Evolutionary conservation across 2,797 vertebrate species (phyloP).

Genomic region (Heterohyrax brucei): DNA sequence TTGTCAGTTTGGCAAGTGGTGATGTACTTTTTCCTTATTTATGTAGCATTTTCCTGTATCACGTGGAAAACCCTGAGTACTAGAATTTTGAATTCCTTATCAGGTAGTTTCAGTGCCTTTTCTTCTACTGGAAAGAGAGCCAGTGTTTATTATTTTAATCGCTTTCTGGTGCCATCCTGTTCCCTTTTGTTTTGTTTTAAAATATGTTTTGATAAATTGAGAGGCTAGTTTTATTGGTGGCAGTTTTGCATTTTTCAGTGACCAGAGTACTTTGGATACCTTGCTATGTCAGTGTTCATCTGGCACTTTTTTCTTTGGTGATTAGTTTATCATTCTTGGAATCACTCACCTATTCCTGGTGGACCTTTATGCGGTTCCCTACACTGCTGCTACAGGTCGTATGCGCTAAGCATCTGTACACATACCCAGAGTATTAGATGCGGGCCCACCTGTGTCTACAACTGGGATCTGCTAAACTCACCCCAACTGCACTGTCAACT

Average conservation of each 20-base stretch:
- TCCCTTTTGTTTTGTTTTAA: no score
- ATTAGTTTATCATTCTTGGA: not conserved
- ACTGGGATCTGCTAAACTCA: not conserved
- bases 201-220: not conserved
- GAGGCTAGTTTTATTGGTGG: conserved; percentile 37
- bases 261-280: not conserved
- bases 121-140: no score
- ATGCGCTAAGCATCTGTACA: not conserved
- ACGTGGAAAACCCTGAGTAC: no score
- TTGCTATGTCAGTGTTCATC: not conserved
- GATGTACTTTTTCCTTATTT: no score
- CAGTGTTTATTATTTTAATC: no score
- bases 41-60: no score
- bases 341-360: not conserved
- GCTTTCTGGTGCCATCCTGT: no score
- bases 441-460: not conserved
- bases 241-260: not conserved
- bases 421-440: not conserved
- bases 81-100: no score
- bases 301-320: not conserved
- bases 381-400: not conserved
- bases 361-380: not conserved
- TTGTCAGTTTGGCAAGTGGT: no score
- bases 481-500: not conserved
- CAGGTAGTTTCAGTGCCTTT: no score